Percentiles rank a stretch among this genome's conserved stretches.
Conservation (phyloP, 2,113 vertebrate genomes). For the Prionailurus bengalensis region DNA sequence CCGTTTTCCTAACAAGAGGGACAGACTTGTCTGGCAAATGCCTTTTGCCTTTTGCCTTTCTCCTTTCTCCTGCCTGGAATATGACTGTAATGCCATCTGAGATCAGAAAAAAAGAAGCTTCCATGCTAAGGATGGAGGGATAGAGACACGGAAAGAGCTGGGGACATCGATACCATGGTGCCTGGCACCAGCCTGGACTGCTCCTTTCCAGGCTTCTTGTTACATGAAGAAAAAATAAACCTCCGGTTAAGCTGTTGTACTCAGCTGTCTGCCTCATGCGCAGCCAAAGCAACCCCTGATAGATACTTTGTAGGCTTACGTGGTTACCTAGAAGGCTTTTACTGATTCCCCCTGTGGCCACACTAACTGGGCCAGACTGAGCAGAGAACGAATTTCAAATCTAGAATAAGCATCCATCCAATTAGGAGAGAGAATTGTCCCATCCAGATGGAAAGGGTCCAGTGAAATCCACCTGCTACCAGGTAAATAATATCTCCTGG, state of each 20-base stretch:
- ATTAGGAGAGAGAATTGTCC: neutral
- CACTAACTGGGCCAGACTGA: neutral
- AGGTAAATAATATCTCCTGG: neutral
- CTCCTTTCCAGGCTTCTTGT: neutral
- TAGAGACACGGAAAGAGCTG: neutral
- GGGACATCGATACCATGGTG: neutral
- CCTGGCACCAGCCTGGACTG: neutral
- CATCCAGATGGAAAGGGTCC: neutral
- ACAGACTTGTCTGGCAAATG: neutral
- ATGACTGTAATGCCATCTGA: neutral
- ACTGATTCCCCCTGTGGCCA: fast-evolving
- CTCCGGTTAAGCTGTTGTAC: neutral
- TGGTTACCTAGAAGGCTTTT: neutral
- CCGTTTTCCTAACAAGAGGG: neutral
- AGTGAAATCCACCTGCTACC: neutral
- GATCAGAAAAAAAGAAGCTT: neutral
- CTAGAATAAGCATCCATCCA: too few species aligned
- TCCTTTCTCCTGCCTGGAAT: neutral
- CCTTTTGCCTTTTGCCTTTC: neutral
- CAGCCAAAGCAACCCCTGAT: neutral
- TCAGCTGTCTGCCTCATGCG: neutral
- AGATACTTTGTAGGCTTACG: neutral
- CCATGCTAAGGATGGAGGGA: neutral
- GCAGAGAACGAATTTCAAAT: neutral
- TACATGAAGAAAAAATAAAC: neutral